Percentiles rank a stretch among this genome's conserved stretches.
Evolutionary conservation across 2,797 vertebrate species (phyloP).

Genomic region (Siniperca undulata): DNA sequence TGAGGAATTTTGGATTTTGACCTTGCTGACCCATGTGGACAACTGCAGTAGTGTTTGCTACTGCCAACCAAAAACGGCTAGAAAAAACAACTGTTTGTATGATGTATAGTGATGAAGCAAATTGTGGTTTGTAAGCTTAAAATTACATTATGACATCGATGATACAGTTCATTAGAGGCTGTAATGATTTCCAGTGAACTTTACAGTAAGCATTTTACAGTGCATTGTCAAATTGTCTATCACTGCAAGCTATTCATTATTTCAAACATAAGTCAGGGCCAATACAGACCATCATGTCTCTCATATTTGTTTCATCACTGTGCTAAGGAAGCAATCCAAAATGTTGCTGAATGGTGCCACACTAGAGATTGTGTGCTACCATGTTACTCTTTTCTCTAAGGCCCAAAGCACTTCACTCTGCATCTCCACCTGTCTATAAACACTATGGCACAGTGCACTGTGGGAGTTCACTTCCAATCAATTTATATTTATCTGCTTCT

Average conservation of each 20-base stretch:
- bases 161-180: not conserved
- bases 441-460: constrained; percentile 60
- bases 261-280: constrained; percentile 1
- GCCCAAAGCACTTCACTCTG: constrained; percentile 60
- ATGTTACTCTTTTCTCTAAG: constrained; percentile 38
- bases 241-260: constrained; percentile 18
- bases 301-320: constrained; percentile 37
- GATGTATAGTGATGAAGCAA: not conserved
- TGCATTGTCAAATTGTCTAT: not conserved
- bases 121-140: not conserved
- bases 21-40: not conserved
- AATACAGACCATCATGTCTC: constrained; percentile 27
- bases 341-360: constrained; percentile 29
- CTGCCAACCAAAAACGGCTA: not conserved
- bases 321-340: constrained; percentile 29
- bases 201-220: not conserved
- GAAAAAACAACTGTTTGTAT: not conserved
- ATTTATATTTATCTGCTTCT: constrained; percentile 81
- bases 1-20: not conserved
- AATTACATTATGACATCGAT: not conserved
- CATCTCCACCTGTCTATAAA: constrained; percentile 71
- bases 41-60: not conserved
- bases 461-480: constrained; percentile 78
- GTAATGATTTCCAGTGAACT: not conserved
- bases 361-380: constrained; percentile 33